phyloP scores from a whole-genome alignment of 2,888 invertebrate species.

The Parnassius apollo region DNA sequence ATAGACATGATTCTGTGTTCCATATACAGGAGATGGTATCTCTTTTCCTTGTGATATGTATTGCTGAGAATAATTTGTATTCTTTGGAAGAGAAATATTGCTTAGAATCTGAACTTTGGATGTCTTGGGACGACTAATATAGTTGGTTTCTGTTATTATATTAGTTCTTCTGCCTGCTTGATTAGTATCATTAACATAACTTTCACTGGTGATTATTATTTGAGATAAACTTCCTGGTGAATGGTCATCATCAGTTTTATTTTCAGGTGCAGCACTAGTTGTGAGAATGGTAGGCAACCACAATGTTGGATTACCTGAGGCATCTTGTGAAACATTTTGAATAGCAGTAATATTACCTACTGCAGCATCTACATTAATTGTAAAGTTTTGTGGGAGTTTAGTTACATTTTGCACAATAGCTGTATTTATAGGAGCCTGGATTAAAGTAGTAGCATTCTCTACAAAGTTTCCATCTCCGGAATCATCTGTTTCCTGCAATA shows the following conservation, averaged over 20 bases:
- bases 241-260: constrained; percentile 63
- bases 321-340: constrained; percentile 74
- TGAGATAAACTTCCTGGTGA: constrained; percentile 66
- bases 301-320: constrained; percentile 65
- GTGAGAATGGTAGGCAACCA: constrained; percentile 75
- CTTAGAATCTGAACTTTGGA: constrained; percentile 78
- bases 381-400: constrained; percentile 73
- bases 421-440: constrained; percentile 67
- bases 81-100: constrained; percentile 74
- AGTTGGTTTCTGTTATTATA: constrained; percentile 64
- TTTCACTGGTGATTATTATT: constrained; percentile 74
- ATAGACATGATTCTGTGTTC: constrained; percentile 70
- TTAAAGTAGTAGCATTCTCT: constrained; percentile 65
- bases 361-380: constrained; percentile 73
- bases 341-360: constrained; percentile 72
- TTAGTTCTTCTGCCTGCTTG: constrained; percentile 60
- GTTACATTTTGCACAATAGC: constrained; percentile 75
- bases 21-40: constrained; percentile 61
- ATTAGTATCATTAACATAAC: constrained; percentile 62
- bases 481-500: constrained; percentile 68
- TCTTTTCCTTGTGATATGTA: constrained; percentile 66
- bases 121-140: constrained; percentile 60
- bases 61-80: constrained; percentile 63
- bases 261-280: constrained; percentile 60
- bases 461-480: constrained; percentile 65